These are phyloP conservation scores for Cerastoderma edule DNA, from an alignment of 2,888 invertebrate genomes.

Conservation along the genomic window DNA sequence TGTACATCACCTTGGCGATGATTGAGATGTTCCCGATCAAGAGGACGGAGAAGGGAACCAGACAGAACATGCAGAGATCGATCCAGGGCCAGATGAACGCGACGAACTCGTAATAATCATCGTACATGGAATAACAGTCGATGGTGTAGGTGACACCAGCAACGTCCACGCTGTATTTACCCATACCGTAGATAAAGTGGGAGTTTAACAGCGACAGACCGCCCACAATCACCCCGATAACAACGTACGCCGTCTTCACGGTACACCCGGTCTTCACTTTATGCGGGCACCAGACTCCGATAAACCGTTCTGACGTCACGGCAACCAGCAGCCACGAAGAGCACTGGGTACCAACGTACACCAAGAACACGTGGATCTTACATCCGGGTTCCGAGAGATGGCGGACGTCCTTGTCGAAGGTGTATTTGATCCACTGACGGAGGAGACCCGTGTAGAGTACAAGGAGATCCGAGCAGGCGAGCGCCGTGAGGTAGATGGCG, in stretches of 20 bases:
- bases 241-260: constrained; percentile 39
- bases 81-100: constrained; percentile 73
- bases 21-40: constrained; percentile 73
- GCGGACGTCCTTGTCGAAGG: constrained; percentile 66
- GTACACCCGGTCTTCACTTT: constrained; percentile 66
- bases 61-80: constrained; percentile 71
- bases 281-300: constrained; percentile 73
- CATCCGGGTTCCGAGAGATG: constrained; percentile 50
- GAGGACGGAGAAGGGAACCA: constrained; percentile 73
- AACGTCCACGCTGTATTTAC: constrained; percentile 5
- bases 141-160: too few species aligned
- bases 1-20: constrained; percentile 62
- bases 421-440: constrained; percentile 64
- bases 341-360: constrained; percentile 70
- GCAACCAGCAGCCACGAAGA: constrained; percentile 78
- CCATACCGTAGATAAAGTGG: constrained; percentile 66
- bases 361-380: constrained; percentile 70
- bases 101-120: constrained; percentile 57
- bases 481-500: constrained; percentile 69
- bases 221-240: constrained; percentile 46
- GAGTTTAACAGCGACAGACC: constrained; percentile 63
- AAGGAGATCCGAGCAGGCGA: constrained; percentile 68
- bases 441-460: constrained; percentile 74
- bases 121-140: constrained; percentile 42
- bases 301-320: constrained; percentile 74